Evolutionary conservation across 2,113 vertebrate species (phyloP), one percentile per base, ranked within the genome.

Genomic region (Melospiza melodia): DNA sequence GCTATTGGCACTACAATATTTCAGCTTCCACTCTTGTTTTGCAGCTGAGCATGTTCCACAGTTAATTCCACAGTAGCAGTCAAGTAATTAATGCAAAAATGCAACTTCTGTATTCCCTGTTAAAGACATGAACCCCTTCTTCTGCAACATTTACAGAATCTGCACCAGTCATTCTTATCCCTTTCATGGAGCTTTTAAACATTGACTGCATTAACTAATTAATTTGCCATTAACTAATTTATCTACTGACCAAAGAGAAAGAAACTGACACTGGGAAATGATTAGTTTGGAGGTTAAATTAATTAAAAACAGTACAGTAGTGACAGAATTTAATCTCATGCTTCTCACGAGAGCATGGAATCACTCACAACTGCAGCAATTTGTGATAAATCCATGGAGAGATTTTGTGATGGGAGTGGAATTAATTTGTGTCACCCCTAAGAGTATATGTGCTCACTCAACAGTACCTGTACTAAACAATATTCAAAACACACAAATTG

Each of bases 281-380:
- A 94, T 76, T 93, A 3, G 58, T 97, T 92, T 88, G 81, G 91
- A 92, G 66, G 65, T 63, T 87, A 92, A 95, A 97, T 98, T 98
- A 97, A 98, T 98, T 97, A 96, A 98, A 98, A 95, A 89, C 73
- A 95, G 74, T 91, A 95, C 51, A 94, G 80, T 77, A 84, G 95
- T 95, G 96, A 95, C 92, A 96, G 97, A 96, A 89, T 94, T 98
- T 97, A 96, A 97, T 98, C 94, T 97, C 39, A 21, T 93, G 51
- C 89, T 97, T 97, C 94, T 97, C 93, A 57, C 63, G 82, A 97
- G 87, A 96, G 22, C 85, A 84, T 77, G 83, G 97, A 97, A 97
- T 66, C 93, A 92, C 91, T 93, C 87, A 63, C 72, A 97, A 85
- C 77, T 95, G 68, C 84, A 84, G 88, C 79, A 92, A 95, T 93